Base-by-base conservation (phyloP, 2,113 vertebrate genomes). In the Ramphastos sulfuratus region DNA sequence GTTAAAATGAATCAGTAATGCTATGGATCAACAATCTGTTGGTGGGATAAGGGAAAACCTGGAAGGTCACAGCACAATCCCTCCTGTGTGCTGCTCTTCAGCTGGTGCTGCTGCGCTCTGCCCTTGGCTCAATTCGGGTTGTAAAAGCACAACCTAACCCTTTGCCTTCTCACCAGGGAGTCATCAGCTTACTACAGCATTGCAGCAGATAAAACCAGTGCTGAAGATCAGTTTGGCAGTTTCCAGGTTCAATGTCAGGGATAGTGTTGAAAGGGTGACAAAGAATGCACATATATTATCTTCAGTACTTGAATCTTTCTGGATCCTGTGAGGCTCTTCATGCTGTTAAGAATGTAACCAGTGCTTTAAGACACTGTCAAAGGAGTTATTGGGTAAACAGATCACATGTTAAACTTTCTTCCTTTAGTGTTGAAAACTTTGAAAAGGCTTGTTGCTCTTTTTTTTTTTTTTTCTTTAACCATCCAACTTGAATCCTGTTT, bases 71-170 rank as follows among this genome's bases (percentile, higher is more conserved):
- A 60, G 52, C 27, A 66, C 24, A 77, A 12, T 35, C 66, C 28
- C 18, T 74, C 77, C 33, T 59, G 25, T 9, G 39, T 31, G 64
- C 63, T 91, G 78, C 60, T 82, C 86, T 73, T 91, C 75, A 77
- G 70, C 82, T 61, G 76, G 44, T 89, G 82, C 75, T 0, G 0
- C 18, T 81, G 92, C 63, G 89, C 48, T 82, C 72, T 94, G 89
- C 76, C 82, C 60, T 24, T 71, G 61, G 61, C 89, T 94, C 61
- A 81, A 3, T 50, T 72, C 0, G 3, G 56, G 73, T 55, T 94
- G 91, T 96, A 94, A 94, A 94, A 96, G 93, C 85, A 92, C 82
- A 96, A 58, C 86, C 80, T 72, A 81, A 93, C 76, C 65, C n/a
- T 0, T 39, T 91, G 91, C 75, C 71, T 90, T 59, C 87, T 90